phyloP scores from a whole-genome alignment of 1,140 invertebrate species.

The Macrostomum lignano region DNA sequence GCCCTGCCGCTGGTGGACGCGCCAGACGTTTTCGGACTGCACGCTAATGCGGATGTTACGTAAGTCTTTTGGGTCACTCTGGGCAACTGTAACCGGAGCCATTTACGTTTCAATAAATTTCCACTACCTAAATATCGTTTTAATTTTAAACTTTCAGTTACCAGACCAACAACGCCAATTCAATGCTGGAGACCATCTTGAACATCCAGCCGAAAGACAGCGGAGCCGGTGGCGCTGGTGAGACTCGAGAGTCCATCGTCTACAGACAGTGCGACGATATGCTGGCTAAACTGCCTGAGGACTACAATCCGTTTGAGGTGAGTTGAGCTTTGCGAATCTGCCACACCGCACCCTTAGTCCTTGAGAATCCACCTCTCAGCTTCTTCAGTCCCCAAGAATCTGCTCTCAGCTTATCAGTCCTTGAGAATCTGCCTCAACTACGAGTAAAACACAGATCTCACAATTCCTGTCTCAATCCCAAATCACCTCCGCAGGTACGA shows the following conservation, averaged over 20 bases:
- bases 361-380: too few species aligned
- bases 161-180: conserved; percentile 30
- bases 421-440: too few species aligned
- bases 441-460: too few species aligned
- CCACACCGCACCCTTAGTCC: too few species aligned
- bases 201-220: conserved; percentile 73
- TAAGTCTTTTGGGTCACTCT: neutral
- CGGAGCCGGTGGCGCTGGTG: conserved; percentile 39
- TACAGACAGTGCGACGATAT: conserved; percentile 72
- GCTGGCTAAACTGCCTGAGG: conserved; percentile 58
- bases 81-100: too few species aligned
- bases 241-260: conserved; percentile 60
- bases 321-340: too few species aligned
- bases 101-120: too few species aligned
- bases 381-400: too few species aligned
- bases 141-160: conserved; percentile 11
- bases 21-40: conserved; percentile 73
- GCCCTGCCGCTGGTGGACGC: conserved; percentile 52
- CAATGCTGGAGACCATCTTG: conserved; percentile 65
- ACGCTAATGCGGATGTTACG: conserved; percentile 77
- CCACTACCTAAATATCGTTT: too few species aligned
- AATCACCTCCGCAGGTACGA: too few species aligned
- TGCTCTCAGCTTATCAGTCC: too few species aligned
- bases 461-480: too few species aligned
- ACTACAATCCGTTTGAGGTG: conserved; percentile 57